Evolutionary conservation across 2,113 vertebrate genomes (phyloP).

Genomic region (Takifugu flavidus): DNA sequence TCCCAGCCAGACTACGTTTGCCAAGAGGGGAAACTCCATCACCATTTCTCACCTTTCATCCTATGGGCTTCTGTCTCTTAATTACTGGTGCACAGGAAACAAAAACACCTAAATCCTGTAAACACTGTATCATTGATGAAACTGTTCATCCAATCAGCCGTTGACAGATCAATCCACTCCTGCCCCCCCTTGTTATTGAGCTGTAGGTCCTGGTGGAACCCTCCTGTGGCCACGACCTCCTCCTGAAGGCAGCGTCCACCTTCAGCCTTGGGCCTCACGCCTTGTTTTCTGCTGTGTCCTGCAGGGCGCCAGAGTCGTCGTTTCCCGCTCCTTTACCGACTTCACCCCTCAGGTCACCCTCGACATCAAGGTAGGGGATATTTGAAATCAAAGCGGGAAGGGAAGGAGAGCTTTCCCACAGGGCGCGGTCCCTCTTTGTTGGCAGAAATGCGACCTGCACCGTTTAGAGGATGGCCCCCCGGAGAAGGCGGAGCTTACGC

Average conservation of each 20-base stretch:
- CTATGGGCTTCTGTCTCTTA: too few species aligned
- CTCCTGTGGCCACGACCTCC: background rate
- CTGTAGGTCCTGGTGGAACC: background rate
- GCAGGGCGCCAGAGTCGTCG: constrained; percentile 58
- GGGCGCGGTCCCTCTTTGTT: background rate
- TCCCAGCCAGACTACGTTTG: too few species aligned
- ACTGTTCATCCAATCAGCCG: too few species aligned
- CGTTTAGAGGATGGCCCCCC: constrained; percentile 85
- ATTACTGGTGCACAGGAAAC: too few species aligned
- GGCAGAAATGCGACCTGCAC: constrained; percentile 87
- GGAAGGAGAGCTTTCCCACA: background rate
- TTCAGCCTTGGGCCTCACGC: background rate
- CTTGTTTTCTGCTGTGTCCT: constrained; percentile 1
- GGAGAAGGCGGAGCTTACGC: constrained; percentile 76
- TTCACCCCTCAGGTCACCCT: constrained; percentile 85
- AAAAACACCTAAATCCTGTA: too few species aligned
- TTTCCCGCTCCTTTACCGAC: constrained; percentile 82
- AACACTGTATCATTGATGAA: too few species aligned
- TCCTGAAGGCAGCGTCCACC: constrained; percentile 7
- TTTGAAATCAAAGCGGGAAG: background rate
- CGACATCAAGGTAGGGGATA: constrained; percentile 85
- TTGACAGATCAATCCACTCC: too few species aligned
- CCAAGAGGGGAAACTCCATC: too few species aligned
- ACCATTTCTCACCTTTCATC: too few species aligned
- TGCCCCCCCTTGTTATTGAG: constrained; percentile 24